These are phyloP conservation scores for Epinephelus moara DNA, from an alignment of 2,113 vertebrate genomes.

Conservation along the genomic window DNA sequence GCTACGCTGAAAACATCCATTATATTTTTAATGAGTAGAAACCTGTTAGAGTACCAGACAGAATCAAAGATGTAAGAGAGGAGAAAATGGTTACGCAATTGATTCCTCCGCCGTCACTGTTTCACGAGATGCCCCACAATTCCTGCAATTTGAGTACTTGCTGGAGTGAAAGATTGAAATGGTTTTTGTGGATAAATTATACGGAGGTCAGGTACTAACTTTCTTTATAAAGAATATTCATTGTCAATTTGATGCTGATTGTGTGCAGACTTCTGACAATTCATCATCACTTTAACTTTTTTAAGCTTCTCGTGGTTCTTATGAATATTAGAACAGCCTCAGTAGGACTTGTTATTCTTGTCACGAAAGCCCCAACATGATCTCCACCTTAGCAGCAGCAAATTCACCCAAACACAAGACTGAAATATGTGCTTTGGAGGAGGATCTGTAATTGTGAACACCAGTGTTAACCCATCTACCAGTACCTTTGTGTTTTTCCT, in stretches of 20 bases:
- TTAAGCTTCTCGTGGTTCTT: neutral
- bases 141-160: neutral
- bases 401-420: neutral
- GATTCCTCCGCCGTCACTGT: constrained; percentile 10
- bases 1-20: constrained; percentile 26
- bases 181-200: neutral
- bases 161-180: neutral
- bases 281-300: neutral
- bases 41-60: constrained; percentile 42
- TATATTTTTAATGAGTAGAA: constrained; percentile 54
- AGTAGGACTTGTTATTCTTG: neutral
- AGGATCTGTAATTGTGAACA: constrained; percentile 1
- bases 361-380: neutral
- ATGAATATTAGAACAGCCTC: neutral
- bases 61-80: constrained; percentile 48
- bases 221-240: neutral
- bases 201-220: neutral
- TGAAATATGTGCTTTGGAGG: neutral
- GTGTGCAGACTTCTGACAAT: neutral
- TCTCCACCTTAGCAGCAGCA: neutral
- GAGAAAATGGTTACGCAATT: constrained; percentile 27
- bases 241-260: neutral
- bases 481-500: neutral
- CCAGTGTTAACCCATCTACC: neutral
- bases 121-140: constrained; percentile 15